Conservation (phyloP, 2,113 vertebrate genomes). For the Dicentrarchus labrax region DNA sequence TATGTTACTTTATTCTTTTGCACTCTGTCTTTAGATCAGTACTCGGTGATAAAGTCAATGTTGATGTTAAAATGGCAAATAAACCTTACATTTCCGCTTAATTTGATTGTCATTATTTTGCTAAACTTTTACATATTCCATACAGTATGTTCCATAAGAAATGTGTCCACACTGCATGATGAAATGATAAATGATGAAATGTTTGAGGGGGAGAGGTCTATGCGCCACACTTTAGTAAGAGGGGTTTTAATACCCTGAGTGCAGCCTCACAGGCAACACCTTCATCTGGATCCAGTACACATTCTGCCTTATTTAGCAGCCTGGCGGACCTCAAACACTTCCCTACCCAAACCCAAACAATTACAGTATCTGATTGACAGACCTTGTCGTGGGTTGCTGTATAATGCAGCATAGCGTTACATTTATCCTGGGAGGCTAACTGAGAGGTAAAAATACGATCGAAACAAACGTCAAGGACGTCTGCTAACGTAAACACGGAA, state of each 20-base stretch:
- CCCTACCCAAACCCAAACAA: rapidly evolving
- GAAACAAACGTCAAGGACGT: not conserved
- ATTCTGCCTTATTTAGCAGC: not conserved
- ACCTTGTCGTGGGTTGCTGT: rapidly evolving
- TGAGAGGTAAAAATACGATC: not conserved
- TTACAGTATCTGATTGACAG: not conserved
- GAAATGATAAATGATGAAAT: slow-evolving; percentile 26
- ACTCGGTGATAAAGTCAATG: not conserved
- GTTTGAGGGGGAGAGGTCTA: not conserved
- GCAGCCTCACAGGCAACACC: not conserved
- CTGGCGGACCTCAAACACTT: not conserved
- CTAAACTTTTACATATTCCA: not conserved
- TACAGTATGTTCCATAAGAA: not conserved
- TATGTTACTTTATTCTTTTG: no score
- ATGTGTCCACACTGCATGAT: not conserved
- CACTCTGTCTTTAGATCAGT: no score
- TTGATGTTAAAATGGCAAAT: not conserved
- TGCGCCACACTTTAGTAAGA: rapidly evolving
- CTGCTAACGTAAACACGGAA: slow-evolving; percentile 8
- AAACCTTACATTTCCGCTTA: not conserved
- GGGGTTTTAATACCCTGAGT: not conserved
- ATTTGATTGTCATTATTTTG: not conserved
- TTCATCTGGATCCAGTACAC: rapidly evolving
- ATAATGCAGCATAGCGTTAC: not conserved
- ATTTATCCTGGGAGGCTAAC: not conserved